phyloP scores from a whole-genome alignment of 1,140 invertebrate genomes.

The Penaeus chinensis region DNA sequence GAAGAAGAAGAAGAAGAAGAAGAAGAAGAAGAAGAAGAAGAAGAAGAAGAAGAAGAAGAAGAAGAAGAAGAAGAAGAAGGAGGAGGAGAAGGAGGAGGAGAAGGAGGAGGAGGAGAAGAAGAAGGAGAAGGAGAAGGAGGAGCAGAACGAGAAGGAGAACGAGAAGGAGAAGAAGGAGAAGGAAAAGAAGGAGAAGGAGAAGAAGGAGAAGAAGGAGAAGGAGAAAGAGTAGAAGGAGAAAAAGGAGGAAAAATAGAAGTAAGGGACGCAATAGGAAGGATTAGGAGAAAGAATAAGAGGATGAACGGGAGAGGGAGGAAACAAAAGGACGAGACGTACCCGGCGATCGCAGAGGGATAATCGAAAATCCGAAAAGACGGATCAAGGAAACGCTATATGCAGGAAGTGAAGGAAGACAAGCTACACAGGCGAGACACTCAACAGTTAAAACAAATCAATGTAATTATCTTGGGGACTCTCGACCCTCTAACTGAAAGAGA shows the following conservation, averaged over 20 bases:
- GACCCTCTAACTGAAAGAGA: too few species aligned
- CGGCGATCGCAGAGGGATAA: not conserved
- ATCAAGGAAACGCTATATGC: not conserved
- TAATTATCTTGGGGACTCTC: not conserved
- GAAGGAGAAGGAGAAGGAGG: not conserved
- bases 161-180: not conserved
- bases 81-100: not conserved
- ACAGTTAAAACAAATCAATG: not conserved
- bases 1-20: too few species aligned
- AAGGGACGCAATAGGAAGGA: too few species aligned
- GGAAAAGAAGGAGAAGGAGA: too few species aligned
- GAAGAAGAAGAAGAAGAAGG: too few species aligned
- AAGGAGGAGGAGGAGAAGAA: too few species aligned
- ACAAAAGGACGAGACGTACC: not conserved
- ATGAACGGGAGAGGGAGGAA: not conserved
- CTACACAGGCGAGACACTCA: not conserved
- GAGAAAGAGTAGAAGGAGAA: not conserved
- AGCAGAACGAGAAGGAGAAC: not conserved
- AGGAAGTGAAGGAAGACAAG: not conserved
- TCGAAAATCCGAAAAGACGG: not conserved
- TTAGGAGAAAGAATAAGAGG: not conserved
- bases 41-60: too few species aligned
- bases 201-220: not conserved
- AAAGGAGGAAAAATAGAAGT: not conserved
- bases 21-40: too few species aligned